Base-by-base conservation (phyloP, 1,140 invertebrate species). In the Eurosta solidaginis region DNA sequence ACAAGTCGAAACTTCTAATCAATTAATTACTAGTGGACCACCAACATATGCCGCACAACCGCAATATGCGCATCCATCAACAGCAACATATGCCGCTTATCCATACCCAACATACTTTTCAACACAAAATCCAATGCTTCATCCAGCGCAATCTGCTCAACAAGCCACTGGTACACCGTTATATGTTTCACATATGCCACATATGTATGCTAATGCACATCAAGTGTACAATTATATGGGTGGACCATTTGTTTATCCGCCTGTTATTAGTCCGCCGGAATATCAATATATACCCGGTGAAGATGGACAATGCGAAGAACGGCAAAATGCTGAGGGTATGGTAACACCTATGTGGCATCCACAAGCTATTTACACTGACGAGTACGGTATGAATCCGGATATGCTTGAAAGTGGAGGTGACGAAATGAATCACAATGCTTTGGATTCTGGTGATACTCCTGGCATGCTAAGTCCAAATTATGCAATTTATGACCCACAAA, bases 391-490 rank as follows among this genome's bases (percentile, higher is more conserved):
- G 82, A 85, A 42, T 81, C 68, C 82, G 36, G 47, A 81, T 77
- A 75, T 82, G 81, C 63, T 78, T 50, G 75, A 74, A 2, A 78
- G 79, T 45, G 79, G 54, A 20, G 79, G 33, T 79, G 85, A 87
- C 74, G 85, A 87, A 76, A 79, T 85, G 1, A 87, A 87, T 77
- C 85, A 87, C 27, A 87, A 87, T 74, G 80, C 79, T 49, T 77
- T 85, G 77, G 80, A 81, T 20, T 81, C 81, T 83, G 22, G 80
- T 2, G 84, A 86, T 29, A 79, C 81, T 7, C 85, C 85, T 6
- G 85, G 81, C 77, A 83, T 87, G 83, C 47, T 87, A 17, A 87
- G 85, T 80, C 85, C 85, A 36, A 87, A 81, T 52, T 87, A 86
- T 81, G 74, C 78, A 73, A 85, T 86, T 3, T 87, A 87, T 77